A percentile compares a stretch with the other conserved stretches of the same genome.
These are phyloP conservation scores for Melikaiella ostensackeni DNA, from an alignment of 2,888 invertebrate genomes.

Conservation along the genomic window DNA sequence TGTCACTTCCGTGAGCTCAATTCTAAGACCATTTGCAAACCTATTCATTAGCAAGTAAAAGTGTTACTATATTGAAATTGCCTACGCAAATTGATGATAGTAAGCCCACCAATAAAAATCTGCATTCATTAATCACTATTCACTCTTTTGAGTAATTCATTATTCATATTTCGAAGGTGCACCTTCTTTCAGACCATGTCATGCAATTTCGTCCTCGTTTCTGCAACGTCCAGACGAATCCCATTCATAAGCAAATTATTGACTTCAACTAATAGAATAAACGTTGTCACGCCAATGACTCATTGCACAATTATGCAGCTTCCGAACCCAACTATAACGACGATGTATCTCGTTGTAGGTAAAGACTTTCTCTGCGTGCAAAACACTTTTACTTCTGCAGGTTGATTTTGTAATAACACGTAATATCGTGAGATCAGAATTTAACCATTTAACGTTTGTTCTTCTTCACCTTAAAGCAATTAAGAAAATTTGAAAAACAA, in stretches of 20 bases:
- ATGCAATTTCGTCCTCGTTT: neutral
- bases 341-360: constrained; percentile 35
- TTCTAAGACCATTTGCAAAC: neutral
- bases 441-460: neutral
- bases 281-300: constrained; percentile 31
- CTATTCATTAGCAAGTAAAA: neutral
- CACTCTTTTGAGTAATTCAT: neutral
- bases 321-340: constrained; percentile 24
- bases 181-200: neutral
- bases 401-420: constrained; percentile 34
- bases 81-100: neutral
- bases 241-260: constrained; percentile 31
- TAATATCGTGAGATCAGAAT: constrained; percentile 36
- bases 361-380: constrained; percentile 34
- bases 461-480: neutral
- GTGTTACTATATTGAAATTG: neutral
- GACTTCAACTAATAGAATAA: constrained; percentile 28
- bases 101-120: neutral
- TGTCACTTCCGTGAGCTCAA: no score
- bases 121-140: neutral
- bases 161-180: neutral
- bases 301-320: constrained; percentile 42
- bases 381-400: constrained; percentile 28
- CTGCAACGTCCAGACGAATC: constrained; percentile 3
- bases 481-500: neutral